Evolutionary conservation across 2,888 invertebrate species (phyloP).

Genomic region (Blastobasis lacticolella): DNA sequence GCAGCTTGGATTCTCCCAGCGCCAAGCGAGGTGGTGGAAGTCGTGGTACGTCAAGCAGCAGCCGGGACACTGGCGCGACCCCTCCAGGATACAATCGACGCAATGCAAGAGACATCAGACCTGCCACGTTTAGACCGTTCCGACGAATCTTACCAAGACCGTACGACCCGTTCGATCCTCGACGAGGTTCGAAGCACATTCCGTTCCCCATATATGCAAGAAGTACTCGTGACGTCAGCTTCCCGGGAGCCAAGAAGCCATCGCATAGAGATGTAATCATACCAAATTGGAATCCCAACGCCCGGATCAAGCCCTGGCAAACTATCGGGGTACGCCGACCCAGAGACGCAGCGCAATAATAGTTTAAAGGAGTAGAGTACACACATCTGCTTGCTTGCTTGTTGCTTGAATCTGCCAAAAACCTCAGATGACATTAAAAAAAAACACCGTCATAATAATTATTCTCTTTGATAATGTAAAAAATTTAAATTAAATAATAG

Average conservation of each 20-base stretch:
- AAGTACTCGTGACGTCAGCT: conserved; percentile 16
- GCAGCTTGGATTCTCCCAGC: conserved; percentile 30
- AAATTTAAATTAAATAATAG: too few relatives aligned
- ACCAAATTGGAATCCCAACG: conserved; percentile 38
- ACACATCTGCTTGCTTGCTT: too few relatives aligned
- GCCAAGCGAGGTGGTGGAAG: conserved; percentile 28
- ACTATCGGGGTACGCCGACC: conserved; percentile 18
- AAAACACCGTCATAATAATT: too few relatives aligned
- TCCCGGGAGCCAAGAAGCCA: conserved; percentile 23
- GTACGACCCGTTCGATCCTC: conserved; percentile 6
- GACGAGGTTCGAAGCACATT: background rate
- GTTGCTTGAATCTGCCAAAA: background rate
- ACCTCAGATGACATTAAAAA: background rate
- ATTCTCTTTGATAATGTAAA: too few relatives aligned
- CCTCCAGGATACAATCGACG: conserved; percentile 40
- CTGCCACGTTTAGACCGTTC: conserved; percentile 1
- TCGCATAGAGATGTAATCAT: conserved; percentile 29
- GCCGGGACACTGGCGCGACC: conserved; percentile 29
- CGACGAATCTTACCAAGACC: conserved; percentile 10
- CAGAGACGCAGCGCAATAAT: conserved; percentile 11
- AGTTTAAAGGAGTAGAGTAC: background rate
- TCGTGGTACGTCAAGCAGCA: conserved; percentile 21
- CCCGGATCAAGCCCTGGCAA: conserved; percentile 30
- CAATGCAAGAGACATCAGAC: conserved; percentile 20
- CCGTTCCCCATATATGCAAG: conserved; percentile 15